A percentile compares a stretch with the other conserved stretches of the same genome.
These are phyloP conservation scores for Gastrophryne carolinensis DNA, from an alignment of 2,797 vertebrate species.

Conservation along the genomic window DNA sequence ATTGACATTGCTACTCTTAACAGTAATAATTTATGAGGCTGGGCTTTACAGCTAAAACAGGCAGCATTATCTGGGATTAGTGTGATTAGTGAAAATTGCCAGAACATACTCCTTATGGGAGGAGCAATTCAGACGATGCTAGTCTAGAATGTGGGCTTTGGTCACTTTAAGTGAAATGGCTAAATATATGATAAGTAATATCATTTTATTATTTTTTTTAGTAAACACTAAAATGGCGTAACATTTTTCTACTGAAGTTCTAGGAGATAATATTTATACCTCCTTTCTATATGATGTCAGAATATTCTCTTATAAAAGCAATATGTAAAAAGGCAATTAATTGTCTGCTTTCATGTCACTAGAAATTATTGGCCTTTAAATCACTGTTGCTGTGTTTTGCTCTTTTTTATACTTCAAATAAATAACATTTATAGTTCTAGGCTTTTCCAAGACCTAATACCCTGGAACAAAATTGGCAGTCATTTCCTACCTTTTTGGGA, in stretches of 20 bases:
- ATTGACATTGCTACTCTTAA: too few species aligned
- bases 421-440: constrained; percentile 42
- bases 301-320: constrained; percentile 11
- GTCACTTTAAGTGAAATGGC: too few species aligned
- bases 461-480: constrained; percentile 39
- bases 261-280: constrained; percentile 13
- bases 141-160: too few species aligned
- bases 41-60: too few species aligned
- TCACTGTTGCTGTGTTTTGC: constrained; percentile 31
- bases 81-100: too few species aligned
- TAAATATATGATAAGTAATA: too few species aligned
- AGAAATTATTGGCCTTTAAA: constrained; percentile 32
- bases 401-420: constrained; percentile 42
- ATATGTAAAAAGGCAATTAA: constrained; percentile 32
- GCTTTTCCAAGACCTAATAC: constrained; percentile 21
- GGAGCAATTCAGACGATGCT: too few species aligned
- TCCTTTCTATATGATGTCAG: constrained; percentile 22
- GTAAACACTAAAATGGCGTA: neutral
- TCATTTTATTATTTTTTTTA: too few species aligned
- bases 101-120: too few species aligned
- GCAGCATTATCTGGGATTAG: too few species aligned
- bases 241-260: constrained; percentile 13
- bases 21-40: too few species aligned
- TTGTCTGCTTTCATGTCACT: constrained; percentile 34
- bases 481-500: constrained; percentile 19